phyloP scores from a whole-genome alignment of 2,888 invertebrate species.

The Philereme transversata region DNA sequence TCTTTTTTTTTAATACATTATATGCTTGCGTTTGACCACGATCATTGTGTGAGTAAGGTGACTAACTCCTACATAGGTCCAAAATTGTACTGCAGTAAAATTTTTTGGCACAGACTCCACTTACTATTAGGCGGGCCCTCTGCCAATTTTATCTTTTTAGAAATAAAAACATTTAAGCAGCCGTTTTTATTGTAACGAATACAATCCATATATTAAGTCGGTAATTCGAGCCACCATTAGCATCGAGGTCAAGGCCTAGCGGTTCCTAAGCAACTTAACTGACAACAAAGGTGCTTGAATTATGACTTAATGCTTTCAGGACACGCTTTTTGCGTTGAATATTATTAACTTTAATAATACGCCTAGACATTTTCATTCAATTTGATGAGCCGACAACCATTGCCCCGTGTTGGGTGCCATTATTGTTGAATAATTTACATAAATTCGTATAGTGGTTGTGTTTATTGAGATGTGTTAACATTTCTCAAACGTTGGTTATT shows the following conservation, averaged over 20 bases:
- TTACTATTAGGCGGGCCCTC: background rate
- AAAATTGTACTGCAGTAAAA: background rate
- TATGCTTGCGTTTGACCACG: too few relatives aligned
- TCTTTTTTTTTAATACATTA: too few relatives aligned
- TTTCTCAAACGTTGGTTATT: too few relatives aligned
- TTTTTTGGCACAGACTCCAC: conserved; percentile 12
- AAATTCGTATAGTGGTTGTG: too few relatives aligned
- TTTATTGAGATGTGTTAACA: too few relatives aligned
- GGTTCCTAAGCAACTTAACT: conserved; percentile 48
- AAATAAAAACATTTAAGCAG: conserved; percentile 8
- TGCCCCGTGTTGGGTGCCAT: conserved; percentile 43
- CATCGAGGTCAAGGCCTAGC: conserved; percentile 43
- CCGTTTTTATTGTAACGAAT: conserved; percentile 7
- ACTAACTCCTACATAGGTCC: background rate
- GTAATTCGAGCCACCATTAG: conserved; percentile 31
- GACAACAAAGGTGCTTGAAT: conserved; percentile 46
- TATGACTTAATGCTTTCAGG: conserved; percentile 30
- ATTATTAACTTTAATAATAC: conserved; percentile 41
- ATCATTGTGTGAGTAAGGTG: too few relatives aligned
- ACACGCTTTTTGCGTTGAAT: conserved; percentile 43
- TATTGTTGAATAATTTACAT: conserved; percentile 3
- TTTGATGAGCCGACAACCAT: conserved; percentile 23
- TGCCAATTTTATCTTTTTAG: conserved; percentile 10
- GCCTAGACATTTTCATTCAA: conserved; percentile 21
- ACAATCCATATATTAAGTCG: conserved; percentile 14